Conservation (phyloP, 2,888 invertebrate species). For the Heteropelma amictum region DNA sequence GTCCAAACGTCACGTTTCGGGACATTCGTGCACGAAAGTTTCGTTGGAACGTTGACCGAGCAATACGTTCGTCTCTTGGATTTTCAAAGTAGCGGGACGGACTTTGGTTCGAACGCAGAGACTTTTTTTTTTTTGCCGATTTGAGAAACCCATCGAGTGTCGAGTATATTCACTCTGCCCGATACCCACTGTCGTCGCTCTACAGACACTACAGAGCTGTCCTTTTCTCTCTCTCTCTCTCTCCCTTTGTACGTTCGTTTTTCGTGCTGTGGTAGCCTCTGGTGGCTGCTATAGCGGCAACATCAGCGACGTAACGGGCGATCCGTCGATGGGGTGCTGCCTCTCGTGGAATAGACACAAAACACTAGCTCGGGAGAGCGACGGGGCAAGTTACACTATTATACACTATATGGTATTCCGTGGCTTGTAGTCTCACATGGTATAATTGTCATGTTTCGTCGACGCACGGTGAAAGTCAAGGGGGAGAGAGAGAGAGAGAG, state of each 20-base stretch:
- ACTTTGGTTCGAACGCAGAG: too few species aligned
- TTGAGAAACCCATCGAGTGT: too few species aligned
- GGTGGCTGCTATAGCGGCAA: too few species aligned
- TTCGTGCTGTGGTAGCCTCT: too few species aligned
- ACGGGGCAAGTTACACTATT: constrained; percentile 70
- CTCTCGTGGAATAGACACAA: constrained; percentile 43
- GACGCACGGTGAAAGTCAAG: constrained; percentile 60
- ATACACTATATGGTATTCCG: too few species aligned
- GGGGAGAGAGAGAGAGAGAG: constrained; percentile 36
- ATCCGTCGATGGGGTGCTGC: constrained; percentile 56
- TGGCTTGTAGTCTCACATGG: constrained; percentile 72
- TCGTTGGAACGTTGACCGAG: too few species aligned
- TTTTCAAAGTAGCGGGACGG: too few species aligned
- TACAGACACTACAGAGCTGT: background rate
- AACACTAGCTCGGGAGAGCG: constrained; percentile 64
- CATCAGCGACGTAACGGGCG: constrained; percentile 41
- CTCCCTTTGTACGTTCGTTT: constrained; percentile 1
- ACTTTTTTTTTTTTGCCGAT: too few species aligned
- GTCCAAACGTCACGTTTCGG: too few species aligned
- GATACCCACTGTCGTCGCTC: constrained; percentile 21
- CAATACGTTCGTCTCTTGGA: too few species aligned
- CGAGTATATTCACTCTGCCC: too few species aligned
- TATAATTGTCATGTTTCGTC: constrained; percentile 72
- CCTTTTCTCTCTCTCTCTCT: background rate
- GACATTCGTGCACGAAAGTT: too few species aligned